A percentile compares a stretch with the other conserved stretches of the same genome.
Evolutionary conservation across 1,140 invertebrate species (phyloP).

Genomic region (Diabrotica virgifera): DNA sequence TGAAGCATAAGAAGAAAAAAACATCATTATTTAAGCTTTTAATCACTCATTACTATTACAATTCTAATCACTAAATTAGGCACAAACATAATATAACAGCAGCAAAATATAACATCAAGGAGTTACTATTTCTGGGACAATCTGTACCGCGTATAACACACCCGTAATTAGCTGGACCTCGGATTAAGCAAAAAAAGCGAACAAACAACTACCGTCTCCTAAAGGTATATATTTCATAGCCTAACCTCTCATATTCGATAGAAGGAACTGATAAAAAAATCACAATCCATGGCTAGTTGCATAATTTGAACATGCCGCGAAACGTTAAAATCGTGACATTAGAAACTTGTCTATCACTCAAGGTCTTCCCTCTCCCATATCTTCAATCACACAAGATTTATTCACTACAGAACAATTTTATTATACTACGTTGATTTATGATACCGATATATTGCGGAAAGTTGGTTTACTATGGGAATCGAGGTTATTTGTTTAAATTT

Average conservation of each 20-base stretch:
- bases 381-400: background rate
- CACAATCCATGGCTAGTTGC: background rate
- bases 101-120: too few species aligned
- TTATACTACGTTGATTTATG: background rate
- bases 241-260: conserved; percentile 2
- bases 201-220: background rate
- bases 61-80: too few species aligned
- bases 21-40: too few species aligned
- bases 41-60: too few species aligned
- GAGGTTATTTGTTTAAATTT: too few species aligned
- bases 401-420: background rate
- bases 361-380: conserved; percentile 1
- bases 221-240: background rate
- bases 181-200: background rate
- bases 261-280: conserved; percentile 3
- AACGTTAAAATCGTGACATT: background rate
- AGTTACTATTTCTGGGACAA: too few species aligned
- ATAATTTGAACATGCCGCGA: background rate
- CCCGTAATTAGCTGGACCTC: background rate
- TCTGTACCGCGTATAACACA: background rate
- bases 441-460: too few species aligned
- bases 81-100: too few species aligned
- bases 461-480: too few species aligned
- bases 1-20: too few species aligned
- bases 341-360: conserved; percentile 2